Percentiles rank a stretch among this genome's conserved stretches.
phyloP scores from a whole-genome alignment of 2,797 vertebrate species.

The Telmatherina bonti region DNA sequence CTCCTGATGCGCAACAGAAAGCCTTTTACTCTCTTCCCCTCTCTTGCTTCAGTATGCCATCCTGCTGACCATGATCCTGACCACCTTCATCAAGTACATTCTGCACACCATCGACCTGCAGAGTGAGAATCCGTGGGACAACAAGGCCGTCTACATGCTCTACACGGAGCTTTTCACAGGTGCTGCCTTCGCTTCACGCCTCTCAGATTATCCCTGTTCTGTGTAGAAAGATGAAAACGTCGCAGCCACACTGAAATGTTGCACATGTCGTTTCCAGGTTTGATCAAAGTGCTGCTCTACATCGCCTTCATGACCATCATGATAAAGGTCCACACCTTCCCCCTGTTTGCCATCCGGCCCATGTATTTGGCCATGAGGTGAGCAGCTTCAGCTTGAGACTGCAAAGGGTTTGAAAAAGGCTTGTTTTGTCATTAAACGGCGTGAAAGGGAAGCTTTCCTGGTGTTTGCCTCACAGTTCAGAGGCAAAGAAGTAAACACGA shows the following conservation, averaged over 20 bases:
- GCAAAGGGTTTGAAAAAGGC: too few species aligned
- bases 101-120: conserved; percentile 94
- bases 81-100: conserved; percentile 93
- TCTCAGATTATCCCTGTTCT: too few species aligned
- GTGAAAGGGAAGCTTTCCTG: too few species aligned
- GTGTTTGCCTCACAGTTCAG: too few species aligned
- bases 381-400: too few species aligned
- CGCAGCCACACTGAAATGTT: neutral
- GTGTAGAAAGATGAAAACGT: neutral
- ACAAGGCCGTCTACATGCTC: conserved; percentile 97
- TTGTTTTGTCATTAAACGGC: too few species aligned
- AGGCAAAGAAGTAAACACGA: neutral
- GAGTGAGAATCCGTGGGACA: conserved; percentile 98
- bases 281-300: conserved; percentile 97
- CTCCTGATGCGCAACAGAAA: too few species aligned
- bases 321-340: conserved; percentile 99
- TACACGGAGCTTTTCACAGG: conserved; percentile 97
- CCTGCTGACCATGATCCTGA: conserved; percentile 95
- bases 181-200: conserved; percentile 49
- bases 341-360: conserved; percentile 95
- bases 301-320: conserved; percentile 99
- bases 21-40: neutral
- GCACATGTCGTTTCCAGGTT: conserved; percentile 80
- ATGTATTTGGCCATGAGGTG: conserved; percentile 99
- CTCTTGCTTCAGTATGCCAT: conserved; percentile 89